A percentile compares a stretch with the other conserved stretches of the same genome.
Evolutionary conservation across 1,140 invertebrate genomes (phyloP).

Genomic region (Dendrolimus punctatus): DNA sequence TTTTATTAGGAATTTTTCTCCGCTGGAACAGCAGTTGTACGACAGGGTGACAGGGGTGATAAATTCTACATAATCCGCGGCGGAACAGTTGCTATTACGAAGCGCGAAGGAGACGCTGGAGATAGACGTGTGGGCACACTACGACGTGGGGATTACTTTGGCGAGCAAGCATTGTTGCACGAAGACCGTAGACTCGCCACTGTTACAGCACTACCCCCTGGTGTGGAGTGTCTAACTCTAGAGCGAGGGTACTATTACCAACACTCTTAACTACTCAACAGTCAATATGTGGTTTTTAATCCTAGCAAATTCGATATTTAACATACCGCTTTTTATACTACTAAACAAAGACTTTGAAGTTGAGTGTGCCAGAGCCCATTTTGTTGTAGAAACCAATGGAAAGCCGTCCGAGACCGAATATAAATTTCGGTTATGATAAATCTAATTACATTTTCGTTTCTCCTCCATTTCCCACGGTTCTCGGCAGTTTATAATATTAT

Average conservation of each 20-base stretch:
- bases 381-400: too few relatives aligned
- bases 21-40: slow-evolving; percentile 88
- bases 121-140: slow-evolving; percentile 77
- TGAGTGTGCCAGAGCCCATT: too few relatives aligned
- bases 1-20: slow-evolving; percentile 83
- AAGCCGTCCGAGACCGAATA: too few relatives aligned
- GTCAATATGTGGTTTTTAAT: too few relatives aligned
- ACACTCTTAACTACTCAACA: neutral
- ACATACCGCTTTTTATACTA: too few relatives aligned
- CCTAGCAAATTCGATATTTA: too few relatives aligned
- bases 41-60: slow-evolving; percentile 94
- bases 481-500: too few relatives aligned
- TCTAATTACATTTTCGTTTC: too few relatives aligned
- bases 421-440: too few relatives aligned
- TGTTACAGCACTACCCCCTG: slow-evolving; percentile 87
- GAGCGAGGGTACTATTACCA: slow-evolving; percentile 79
- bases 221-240: slow-evolving; percentile 91
- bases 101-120: slow-evolving; percentile 73
- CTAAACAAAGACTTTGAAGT: too few relatives aligned
- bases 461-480: too few relatives aligned
- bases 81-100: slow-evolving; percentile 87
- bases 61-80: slow-evolving; percentile 97
- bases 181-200: slow-evolving; percentile 91
- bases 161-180: slow-evolving; percentile 84
- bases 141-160: slow-evolving; percentile 84